Evolutionary conservation across 1,140 invertebrate species (phyloP), one percentile per base, ranked within the genome.

Genomic region (Scaptomyza hsui): DNA sequence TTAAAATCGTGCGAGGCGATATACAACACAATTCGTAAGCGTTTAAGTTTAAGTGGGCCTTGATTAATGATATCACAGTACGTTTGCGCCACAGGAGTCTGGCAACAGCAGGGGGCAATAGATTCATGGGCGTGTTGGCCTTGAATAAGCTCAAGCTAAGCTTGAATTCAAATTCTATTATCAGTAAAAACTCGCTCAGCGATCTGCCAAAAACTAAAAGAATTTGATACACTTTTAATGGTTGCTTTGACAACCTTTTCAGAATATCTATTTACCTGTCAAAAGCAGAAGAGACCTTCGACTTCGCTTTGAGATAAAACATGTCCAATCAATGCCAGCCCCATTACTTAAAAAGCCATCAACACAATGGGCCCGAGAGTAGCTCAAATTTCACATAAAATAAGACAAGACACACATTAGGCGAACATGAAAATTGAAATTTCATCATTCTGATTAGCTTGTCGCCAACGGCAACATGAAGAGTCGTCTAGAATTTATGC

Each of bases 11-110:
- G 78, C 69, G 39, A 65, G 69, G 53, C 72, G 77, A 70, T 71
- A 85, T 81, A 85, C 72, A 72, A 70, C 68, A 85, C 80, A 85
- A 85, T 86, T 85, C 80, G 81, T 85, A 86, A 85, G 81, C 80
- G 77, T 80, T 85, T 85, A 86, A 77, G 67, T 85, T 85, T 85
- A 85, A 85, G 81, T 85, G 81, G 81, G 81, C 64, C 73, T 75
- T 85, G 81, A 85, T 85, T 85, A 85, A 85, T 85, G 77, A 86
- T 74, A 75, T 42, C 72, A 41, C 73, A 71, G 72, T 76, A 77
- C 73, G 72, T 71, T 59, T 62, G 83, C 79, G 21, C 79, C 67
- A 42, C 81, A 82, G 80, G 80, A 73, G 76, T 63, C 51, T 76
- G 72, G 49, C 80, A 75, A 37, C 52, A 71, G 61, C 68, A 19